Base-by-base conservation (phyloP, 2,888 invertebrate genomes). In the Synanthedon tipuliformis region DNA sequence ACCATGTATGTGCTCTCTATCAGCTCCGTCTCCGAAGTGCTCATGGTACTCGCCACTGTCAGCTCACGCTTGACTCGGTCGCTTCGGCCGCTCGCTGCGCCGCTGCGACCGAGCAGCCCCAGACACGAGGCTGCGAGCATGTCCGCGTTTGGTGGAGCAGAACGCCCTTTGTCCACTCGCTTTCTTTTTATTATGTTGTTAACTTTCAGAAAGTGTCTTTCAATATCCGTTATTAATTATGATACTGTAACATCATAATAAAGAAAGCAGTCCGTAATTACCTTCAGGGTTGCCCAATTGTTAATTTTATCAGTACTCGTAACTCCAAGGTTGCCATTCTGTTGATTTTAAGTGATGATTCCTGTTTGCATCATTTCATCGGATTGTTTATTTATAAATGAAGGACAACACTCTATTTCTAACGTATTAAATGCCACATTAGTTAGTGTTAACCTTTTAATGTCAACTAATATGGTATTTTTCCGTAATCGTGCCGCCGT, bases 1-100 rank as follows among this genome's bases (percentile, higher is more conserved):
- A 97, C 97, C 90, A 96, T 97, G 94, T 96, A 96, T 92, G 96
- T 97, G 90, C 94, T 97, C 90, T 95, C 95, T 90, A 97, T 97
- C 93, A 95, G 96, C 91, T 96, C 96, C 88, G 95, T 97, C 89
- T 97, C 96, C 89, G 97, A 97, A 93, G 97, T 97, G 89, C 94
- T 96, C 92, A 97, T 97, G 97, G 97, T 97, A 94, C 86, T 85
- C 86, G 82, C 75, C 78, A 72, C 71, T 77, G 73, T 80, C 89
- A 89, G 85, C 82, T 78, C 74, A 60, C 63, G 64, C 65, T 65
- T 67, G 67, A 58, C 68, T 65, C 64, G 66, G 64, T 61, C 62
- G 60, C 62, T 59, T 52, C 58, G 61, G 63, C 60, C 52, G 50
- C 52, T 55, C 63, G 65, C 65, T 57, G 72, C 74, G 78, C 75